Percentiles rank a stretch among this genome's conserved stretches.
Conservation (phyloP, 2,113 vertebrate genomes). For the Dromaius novaehollandiae region DNA sequence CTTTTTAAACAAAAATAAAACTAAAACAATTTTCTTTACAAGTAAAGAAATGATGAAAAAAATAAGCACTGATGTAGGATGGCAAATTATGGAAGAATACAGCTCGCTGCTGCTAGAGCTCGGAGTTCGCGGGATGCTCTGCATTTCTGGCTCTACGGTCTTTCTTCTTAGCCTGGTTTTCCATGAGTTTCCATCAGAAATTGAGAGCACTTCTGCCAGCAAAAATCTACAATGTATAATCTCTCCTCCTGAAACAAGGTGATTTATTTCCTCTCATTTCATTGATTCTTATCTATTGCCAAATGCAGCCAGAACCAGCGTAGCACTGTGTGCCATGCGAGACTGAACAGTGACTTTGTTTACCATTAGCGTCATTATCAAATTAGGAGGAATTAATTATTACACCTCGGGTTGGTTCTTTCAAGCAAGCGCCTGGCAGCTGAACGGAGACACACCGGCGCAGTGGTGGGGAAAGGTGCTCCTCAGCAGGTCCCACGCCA, state of each 20-base stretch:
- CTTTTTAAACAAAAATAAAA: neutral
- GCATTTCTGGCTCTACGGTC: neutral
- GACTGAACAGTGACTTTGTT: neutral
- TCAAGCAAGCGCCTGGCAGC: neutral
- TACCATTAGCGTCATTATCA: neutral
- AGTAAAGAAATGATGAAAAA: neutral
- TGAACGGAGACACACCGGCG: neutral
- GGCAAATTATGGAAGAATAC: neutral
- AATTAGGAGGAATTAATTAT: constrained; percentile 28
- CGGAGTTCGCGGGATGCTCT: neutral
- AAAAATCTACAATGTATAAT: neutral
- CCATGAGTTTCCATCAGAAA: neutral
- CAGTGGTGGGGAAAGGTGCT: neutral
- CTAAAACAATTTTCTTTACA: neutral
- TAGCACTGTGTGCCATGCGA: neutral
- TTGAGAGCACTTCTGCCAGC: neutral
- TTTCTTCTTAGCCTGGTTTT: neutral
- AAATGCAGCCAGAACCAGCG: neutral
- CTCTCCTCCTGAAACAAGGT: neutral
- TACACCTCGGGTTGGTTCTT: neutral
- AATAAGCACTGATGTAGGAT: neutral
- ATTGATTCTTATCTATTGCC: neutral
- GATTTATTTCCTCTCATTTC: neutral
- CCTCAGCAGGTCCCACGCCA: neutral
- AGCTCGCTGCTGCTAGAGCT: neutral